Percentiles rank a stretch among this genome's conserved stretches.
These are phyloP conservation scores for Dysidea cf. avara DNA, from an alignment of 37 sponge, comb jelly and placozoan genomes.

Conservation along the genomic window DNA sequence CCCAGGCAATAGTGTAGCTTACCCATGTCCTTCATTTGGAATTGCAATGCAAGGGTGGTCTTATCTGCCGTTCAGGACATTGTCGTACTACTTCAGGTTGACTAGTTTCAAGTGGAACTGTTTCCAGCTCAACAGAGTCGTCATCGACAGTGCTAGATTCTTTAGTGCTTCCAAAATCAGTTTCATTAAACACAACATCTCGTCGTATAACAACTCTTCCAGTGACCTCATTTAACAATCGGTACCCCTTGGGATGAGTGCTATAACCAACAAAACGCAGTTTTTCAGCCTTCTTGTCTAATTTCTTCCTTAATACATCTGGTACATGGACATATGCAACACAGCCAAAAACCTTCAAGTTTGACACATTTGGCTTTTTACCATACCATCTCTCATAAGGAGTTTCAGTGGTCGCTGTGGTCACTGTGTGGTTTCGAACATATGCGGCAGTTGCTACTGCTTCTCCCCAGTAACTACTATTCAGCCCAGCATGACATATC, in stretches of 20 bases:
- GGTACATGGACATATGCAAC: constrained; percentile 4
- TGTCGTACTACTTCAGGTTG: too few relatives aligned
- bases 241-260: constrained; percentile 4
- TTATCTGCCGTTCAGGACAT: too few relatives aligned
- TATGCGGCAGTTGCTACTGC: constrained; percentile 41
- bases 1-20: constrained; percentile 28
- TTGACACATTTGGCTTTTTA: not conserved
- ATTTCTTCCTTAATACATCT: not conserved
- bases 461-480: constrained; percentile 48
- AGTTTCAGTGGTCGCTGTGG: constrained; percentile 15
- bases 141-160: too few relatives aligned
- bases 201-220: not conserved
- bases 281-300: constrained; percentile 2
- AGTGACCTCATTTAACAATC: constrained; percentile 12
- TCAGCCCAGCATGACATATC: constrained; percentile 37
- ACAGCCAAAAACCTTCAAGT: constrained; percentile 18
- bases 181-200: constrained; percentile 29
- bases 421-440: constrained; percentile 35
- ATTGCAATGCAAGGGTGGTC: not conserved
- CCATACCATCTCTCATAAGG: not conserved
- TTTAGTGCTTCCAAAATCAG: too few relatives aligned
- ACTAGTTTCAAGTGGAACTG: too few relatives aligned
- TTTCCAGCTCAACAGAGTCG: too few relatives aligned
- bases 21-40: constrained; percentile 22
- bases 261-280: constrained; percentile 15